phyloP scores from a whole-genome alignment of 2,113 vertebrate species.

The Antigone vipio region DNA sequence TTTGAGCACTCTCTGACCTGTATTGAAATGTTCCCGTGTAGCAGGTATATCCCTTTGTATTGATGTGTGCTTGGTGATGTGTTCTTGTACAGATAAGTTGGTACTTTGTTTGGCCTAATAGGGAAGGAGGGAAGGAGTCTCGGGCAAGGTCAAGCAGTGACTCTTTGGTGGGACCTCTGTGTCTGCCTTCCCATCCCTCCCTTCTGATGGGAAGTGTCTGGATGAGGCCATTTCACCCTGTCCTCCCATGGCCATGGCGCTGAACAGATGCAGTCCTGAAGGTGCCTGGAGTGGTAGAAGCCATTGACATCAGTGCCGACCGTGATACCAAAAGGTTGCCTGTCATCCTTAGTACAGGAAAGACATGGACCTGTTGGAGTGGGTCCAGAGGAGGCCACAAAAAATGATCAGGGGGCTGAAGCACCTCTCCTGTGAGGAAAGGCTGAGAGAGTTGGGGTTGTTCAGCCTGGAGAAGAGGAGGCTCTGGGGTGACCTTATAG shows the following conservation, averaged over 20 bases:
- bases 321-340: rapidly evolving
- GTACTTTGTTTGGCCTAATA: not conserved
- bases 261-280: not conserved
- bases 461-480: not conserved
- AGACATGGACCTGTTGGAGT: not conserved
- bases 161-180: not conserved
- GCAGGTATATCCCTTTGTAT: not conserved
- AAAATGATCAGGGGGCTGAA: not conserved
- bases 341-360: not conserved
- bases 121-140: not conserved
- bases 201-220: not conserved
- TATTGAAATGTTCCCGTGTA: not conserved
- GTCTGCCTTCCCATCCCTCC: rapidly evolving
- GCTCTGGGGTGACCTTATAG: not conserved
- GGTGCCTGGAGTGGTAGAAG: rapidly evolving
- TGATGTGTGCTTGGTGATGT: rapidly evolving
- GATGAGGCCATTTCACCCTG: not conserved
- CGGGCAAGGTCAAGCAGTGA: not conserved
- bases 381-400: not conserved
- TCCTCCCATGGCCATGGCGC: rapidly evolving
- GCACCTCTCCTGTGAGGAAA: not conserved
- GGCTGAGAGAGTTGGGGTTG: not conserved
- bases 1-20: not conserved
- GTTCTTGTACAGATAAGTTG: not conserved
- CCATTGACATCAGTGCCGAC: not conserved